These are phyloP conservation scores for Sphaerodactylus townsendi DNA, from an alignment of 2,113 vertebrate genomes.

Conservation along the genomic window DNA sequence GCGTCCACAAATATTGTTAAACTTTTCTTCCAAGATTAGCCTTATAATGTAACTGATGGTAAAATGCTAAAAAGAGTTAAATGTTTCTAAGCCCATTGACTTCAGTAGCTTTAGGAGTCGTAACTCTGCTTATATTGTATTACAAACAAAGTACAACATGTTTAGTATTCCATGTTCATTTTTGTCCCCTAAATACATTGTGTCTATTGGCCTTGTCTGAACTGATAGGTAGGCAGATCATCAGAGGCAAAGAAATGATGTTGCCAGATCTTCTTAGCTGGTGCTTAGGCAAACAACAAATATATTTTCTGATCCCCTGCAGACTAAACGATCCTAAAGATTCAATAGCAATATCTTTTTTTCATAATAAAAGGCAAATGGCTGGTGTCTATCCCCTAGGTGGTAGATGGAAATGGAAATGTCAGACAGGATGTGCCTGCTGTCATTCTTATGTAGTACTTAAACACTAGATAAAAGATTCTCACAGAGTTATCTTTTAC, in stretches of 20 bases:
- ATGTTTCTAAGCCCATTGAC: too few species aligned
- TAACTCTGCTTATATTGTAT: too few species aligned
- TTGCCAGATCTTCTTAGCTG: not conserved
- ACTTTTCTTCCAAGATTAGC: not conserved
- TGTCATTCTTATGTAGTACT: conserved; percentile 17
- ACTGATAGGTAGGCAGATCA: not conserved
- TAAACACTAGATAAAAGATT: not conserved
- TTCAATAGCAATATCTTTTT: not conserved
- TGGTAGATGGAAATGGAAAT: conserved; percentile 17
- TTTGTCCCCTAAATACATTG: not conserved
- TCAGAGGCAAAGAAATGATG: not conserved
- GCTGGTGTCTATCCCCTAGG: not conserved
- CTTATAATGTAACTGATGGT: not conserved
- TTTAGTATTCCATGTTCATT: not conserved
- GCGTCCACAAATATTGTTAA: not conserved
- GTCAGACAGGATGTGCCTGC: not conserved
- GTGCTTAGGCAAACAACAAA: conserved; percentile 1
- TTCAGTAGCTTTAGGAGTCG: too few species aligned
- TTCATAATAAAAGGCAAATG: not conserved
- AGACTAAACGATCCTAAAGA: not conserved
- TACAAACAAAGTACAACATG: not conserved
- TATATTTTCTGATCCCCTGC: not conserved
- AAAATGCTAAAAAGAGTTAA: not conserved
- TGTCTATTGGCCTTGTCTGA: not conserved
- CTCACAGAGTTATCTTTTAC: not conserved